phyloP scores from a whole-genome alignment of 2,797 vertebrate genomes.

The Gephyroberyx darwinii region DNA sequence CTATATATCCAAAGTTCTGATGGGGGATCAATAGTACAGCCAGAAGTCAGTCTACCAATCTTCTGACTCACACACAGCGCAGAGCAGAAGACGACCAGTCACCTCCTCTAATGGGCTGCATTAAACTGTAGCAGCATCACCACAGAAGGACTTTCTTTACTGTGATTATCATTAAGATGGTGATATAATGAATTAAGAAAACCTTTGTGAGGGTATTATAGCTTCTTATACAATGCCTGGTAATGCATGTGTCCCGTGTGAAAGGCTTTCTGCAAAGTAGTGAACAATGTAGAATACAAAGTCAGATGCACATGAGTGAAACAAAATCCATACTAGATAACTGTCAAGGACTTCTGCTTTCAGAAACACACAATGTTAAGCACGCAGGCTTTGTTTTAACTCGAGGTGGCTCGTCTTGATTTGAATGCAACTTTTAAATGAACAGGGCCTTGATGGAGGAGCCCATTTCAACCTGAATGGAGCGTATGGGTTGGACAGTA shows the following conservation, averaged over 20 bases:
- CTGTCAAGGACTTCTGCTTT: neutral
- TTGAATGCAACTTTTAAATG: conserved; percentile 31
- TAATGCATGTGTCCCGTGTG: too few species aligned
- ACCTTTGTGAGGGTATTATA: neutral
- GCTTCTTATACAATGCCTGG: neutral
- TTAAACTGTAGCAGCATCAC: neutral
- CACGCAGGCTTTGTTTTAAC: conserved; percentile 13
- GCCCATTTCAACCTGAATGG: conserved; percentile 18
- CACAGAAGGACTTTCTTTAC: neutral
- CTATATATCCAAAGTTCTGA: conserved; percentile 59
- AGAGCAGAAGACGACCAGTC: conserved; percentile 26
- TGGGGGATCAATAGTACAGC: conserved; percentile 63
- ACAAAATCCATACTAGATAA: conserved; percentile 6
- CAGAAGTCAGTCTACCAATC: conserved; percentile 51
- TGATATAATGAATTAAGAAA: neutral
- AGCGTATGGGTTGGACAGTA: conserved; percentile 10
- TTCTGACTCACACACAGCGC: conserved; percentile 38
- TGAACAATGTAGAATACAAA: conserved; percentile 1
- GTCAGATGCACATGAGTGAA: conserved; percentile 1
- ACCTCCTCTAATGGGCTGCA: conserved; percentile 38
- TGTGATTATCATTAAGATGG: neutral
- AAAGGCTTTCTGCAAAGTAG: neutral
- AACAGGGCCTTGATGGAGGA: conserved; percentile 27
- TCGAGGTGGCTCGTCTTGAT: conserved; percentile 2
- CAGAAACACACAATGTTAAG: neutral